phyloP scores from a whole-genome alignment of 2,113 vertebrate genomes.

The Uria lomvia region DNA sequence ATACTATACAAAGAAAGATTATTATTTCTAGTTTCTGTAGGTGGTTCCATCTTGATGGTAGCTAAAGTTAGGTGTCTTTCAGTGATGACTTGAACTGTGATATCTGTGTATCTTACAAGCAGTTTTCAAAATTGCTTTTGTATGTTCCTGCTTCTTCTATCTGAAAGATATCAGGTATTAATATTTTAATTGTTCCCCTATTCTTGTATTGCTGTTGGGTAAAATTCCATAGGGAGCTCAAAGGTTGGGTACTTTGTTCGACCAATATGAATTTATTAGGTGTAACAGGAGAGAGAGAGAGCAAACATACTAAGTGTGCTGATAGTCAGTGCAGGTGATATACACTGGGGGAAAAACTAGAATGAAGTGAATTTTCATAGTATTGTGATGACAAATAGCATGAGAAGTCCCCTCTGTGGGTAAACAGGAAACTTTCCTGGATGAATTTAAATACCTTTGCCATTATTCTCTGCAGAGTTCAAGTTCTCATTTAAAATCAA shows the following conservation, averaged over 20 bases:
- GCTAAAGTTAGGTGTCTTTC: not conserved
- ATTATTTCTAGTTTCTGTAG: not conserved
- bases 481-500: not conserved
- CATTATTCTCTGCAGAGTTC: not conserved
- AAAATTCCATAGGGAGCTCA: not conserved
- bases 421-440: not conserved
- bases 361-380: not conserved
- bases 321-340: not conserved
- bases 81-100: not conserved
- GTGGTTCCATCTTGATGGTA: not conserved
- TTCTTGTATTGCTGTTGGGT: not conserved
- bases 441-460: not conserved
- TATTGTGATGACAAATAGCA: not conserved
- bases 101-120: not conserved
- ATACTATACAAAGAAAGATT: not conserved
- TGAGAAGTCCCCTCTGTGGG: not conserved
- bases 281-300: not conserved
- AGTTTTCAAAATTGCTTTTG: not conserved
- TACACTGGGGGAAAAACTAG: not conserved
- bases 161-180: not conserved
- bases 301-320: not conserved
- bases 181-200: not conserved
- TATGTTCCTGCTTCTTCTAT: not conserved
- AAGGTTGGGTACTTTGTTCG: not conserved
- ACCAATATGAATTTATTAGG: not conserved